These are phyloP conservation scores for Herpailurus yagouaroundi DNA, from an alignment of 2,113 vertebrate species.

Conservation along the genomic window DNA sequence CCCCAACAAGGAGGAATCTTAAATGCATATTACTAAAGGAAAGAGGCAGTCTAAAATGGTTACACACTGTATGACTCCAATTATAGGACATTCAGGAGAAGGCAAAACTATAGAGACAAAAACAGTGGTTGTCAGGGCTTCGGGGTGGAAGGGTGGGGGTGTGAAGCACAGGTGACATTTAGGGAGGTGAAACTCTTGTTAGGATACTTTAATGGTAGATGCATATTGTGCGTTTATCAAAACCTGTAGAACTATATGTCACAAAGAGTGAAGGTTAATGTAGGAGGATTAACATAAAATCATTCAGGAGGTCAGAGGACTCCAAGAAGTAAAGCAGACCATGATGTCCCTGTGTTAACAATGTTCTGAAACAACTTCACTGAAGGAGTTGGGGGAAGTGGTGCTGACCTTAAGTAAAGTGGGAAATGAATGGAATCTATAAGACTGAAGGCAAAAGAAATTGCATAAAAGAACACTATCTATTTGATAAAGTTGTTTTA, in stretches of 20 bases:
- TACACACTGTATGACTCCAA: background rate
- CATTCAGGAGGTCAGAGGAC: background rate
- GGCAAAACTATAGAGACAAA: background rate
- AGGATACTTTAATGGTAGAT: background rate
- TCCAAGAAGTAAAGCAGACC: background rate
- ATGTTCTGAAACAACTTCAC: background rate
- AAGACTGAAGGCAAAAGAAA: background rate
- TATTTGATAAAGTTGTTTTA: background rate
- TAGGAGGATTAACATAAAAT: slow-evolving; percentile 20
- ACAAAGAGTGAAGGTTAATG: background rate
- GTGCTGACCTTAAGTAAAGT: background rate
- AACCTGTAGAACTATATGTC: background rate
- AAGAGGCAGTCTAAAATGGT: background rate
- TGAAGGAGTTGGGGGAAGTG: background rate
- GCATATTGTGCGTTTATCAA: background rate
- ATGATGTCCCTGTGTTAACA: background rate
- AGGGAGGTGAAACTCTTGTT: background rate
- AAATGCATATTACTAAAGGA: background rate
- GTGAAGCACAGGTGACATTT: background rate
- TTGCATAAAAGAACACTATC: background rate
- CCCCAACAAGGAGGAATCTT: background rate
- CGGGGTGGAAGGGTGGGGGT: background rate
- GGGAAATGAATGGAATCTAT: background rate
- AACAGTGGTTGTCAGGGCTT: background rate
- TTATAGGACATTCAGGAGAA: background rate